phyloP scores from a whole-genome alignment of 2,113 vertebrate genomes.

The Siphamia tubifer region DNA sequence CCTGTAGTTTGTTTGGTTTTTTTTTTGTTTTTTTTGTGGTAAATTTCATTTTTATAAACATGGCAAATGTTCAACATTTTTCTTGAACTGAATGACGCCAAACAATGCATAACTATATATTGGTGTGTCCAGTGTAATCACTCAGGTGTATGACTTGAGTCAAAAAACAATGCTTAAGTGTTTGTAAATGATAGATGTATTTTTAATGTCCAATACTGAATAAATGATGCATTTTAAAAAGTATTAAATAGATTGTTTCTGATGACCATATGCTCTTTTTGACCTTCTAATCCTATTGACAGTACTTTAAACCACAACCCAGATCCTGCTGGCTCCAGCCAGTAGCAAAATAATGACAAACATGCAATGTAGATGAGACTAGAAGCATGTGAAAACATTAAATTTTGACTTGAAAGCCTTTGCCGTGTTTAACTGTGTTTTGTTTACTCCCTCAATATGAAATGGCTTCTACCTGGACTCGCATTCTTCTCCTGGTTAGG shows the following conservation, averaged over 20 bases:
- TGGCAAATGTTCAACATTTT: neutral
- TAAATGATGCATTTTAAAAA: neutral
- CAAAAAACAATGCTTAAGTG: neutral
- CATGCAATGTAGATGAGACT: neutral
- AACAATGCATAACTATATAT: conserved; percentile 6
- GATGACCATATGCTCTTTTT: neutral
- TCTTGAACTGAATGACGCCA: conserved; percentile 8
- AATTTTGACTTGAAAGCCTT: neutral
- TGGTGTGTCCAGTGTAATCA: conserved; percentile 24
- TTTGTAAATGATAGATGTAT: neutral
- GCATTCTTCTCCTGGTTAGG: conserved; percentile 77
- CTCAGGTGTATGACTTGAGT: neutral
- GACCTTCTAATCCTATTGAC: neutral
- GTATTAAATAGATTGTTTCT: neutral
- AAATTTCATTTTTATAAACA: neutral
- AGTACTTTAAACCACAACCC: conserved; percentile 6
- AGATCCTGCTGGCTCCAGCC: conserved; percentile 23
- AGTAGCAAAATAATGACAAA: conserved; percentile 4
- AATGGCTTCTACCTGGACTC: conserved; percentile 57
- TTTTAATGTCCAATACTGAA: neutral
- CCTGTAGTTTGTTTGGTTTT: conserved; percentile 27
- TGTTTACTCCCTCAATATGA: conserved; percentile 67
- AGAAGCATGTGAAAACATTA: conserved; percentile 31
- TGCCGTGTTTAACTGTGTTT: conserved; percentile 70
- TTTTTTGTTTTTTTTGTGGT: conserved; percentile 8